phyloP scores from a whole-genome alignment of 2,113 vertebrate species.

The Cnemophilus loriae region DNA sequence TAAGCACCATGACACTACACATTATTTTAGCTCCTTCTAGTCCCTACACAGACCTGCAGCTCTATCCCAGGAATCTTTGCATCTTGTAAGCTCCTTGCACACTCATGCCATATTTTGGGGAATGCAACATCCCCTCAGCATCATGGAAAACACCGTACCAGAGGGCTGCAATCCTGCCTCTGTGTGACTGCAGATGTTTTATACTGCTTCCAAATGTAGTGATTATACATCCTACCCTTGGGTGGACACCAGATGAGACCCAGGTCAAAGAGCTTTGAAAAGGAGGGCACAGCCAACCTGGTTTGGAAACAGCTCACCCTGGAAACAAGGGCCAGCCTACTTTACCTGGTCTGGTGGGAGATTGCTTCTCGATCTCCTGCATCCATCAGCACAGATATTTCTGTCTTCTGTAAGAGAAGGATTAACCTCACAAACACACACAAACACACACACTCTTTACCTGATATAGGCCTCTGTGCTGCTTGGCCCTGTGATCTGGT shows the following conservation, averaged over 20 bases:
- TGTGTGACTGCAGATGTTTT: background rate
- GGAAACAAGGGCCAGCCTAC: background rate
- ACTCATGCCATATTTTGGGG: background rate
- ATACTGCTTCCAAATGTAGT: background rate
- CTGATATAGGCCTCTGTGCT: slow-evolving; percentile 95
- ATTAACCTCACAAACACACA: background rate
- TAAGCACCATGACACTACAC: background rate
- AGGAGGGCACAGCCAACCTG: background rate
- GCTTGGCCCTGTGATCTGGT: slow-evolving; percentile 92
- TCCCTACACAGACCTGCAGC: background rate
- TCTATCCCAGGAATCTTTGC: background rate
- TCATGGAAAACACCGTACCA: background rate
- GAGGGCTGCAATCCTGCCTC: background rate
- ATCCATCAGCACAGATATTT: background rate
- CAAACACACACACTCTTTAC: slow-evolving; percentile 38
- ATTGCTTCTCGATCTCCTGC: background rate
- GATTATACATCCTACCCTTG: background rate
- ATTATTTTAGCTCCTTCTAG: background rate
- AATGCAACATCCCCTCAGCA: background rate
- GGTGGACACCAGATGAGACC: background rate
- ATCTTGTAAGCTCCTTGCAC: background rate
- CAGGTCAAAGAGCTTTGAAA: background rate
- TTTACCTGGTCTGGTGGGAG: background rate
- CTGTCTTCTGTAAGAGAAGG: background rate
- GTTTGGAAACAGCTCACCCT: background rate